Percentiles rank a stretch among this genome's conserved stretches.
phyloP scores from a whole-genome alignment of 2,797 vertebrate genomes.

The Enteromius unitaeniatus region DNA sequence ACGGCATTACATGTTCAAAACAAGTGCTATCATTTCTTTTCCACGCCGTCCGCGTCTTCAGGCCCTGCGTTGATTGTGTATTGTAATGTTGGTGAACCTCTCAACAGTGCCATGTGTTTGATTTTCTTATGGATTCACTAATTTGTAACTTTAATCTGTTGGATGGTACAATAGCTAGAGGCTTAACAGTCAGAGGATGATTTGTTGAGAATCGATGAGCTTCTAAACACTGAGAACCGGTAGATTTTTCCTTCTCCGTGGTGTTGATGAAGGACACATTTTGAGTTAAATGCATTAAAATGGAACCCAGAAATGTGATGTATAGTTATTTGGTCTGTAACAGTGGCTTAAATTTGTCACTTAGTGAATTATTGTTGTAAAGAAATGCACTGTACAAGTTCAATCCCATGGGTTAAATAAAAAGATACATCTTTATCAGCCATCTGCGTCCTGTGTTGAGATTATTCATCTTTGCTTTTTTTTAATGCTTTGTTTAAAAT shows the following conservation, averaged over 20 bases:
- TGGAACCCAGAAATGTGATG: constrained; percentile 77
- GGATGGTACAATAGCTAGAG: constrained; percentile 74
- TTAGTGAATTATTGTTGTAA: constrained; percentile 83
- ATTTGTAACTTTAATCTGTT: constrained; percentile 71
- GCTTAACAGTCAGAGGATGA: constrained; percentile 69
- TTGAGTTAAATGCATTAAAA: constrained; percentile 49
- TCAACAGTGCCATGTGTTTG: constrained; percentile 78
- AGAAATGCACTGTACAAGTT: constrained; percentile 85
- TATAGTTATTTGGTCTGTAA: constrained; percentile 78
- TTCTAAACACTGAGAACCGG: constrained; percentile 47
- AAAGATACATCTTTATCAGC: constrained; percentile 71
- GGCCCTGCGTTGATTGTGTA: constrained; percentile 63
- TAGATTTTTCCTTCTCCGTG: constrained; percentile 63
- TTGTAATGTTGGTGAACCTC: constrained; percentile 72
- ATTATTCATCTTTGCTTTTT: neutral
- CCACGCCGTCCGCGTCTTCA: constrained; percentile 53
- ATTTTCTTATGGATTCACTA: constrained; percentile 67
- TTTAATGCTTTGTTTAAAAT: neutral
- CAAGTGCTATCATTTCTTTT: constrained; percentile 55
- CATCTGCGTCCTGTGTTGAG: constrained; percentile 46
- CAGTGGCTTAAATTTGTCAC: constrained; percentile 79
- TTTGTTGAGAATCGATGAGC: constrained; percentile 47
- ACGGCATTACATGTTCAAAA: constrained; percentile 56
- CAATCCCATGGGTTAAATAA: constrained; percentile 84
- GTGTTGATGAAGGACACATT: constrained; percentile 74